Conservation (phyloP, 2,888 invertebrate genomes). For the Antheraea assamensis region DNA sequence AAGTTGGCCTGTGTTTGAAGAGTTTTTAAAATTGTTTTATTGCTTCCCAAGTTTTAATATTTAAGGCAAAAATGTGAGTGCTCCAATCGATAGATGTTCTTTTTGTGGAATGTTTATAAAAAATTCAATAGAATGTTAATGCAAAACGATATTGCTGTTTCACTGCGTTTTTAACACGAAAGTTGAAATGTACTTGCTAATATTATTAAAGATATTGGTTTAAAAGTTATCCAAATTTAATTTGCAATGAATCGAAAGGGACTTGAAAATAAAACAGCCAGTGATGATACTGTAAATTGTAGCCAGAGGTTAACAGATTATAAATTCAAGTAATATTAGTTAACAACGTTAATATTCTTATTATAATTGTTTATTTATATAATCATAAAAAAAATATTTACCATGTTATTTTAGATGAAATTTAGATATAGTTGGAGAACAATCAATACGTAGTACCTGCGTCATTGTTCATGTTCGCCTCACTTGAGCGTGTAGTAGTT, state of each 20-base stretch:
- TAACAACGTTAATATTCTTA: neutral
- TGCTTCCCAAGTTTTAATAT: constrained; percentile 48
- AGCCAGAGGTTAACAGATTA: no score
- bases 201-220: neutral
- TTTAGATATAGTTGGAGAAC: neutral
- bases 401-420: neutral
- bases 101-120: constrained; percentile 28
- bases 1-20: constrained; percentile 34
- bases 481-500: neutral
- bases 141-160: neutral
- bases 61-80: constrained; percentile 27
- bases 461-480: neutral
- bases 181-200: neutral
- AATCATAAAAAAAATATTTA: neutral
- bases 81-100: constrained; percentile 26
- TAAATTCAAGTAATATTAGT: no score
- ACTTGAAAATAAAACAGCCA: neutral
- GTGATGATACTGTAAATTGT: no score
- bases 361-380: neutral
- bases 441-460: neutral
- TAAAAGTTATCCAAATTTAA: neutral
- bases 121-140: constrained; percentile 21
- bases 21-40: constrained; percentile 56
- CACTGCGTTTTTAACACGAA: neutral
- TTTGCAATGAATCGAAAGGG: neutral